Evolutionary conservation across 2,888 invertebrate genomes (phyloP).

Genomic region (Leptarthrus brevirostris): DNA sequence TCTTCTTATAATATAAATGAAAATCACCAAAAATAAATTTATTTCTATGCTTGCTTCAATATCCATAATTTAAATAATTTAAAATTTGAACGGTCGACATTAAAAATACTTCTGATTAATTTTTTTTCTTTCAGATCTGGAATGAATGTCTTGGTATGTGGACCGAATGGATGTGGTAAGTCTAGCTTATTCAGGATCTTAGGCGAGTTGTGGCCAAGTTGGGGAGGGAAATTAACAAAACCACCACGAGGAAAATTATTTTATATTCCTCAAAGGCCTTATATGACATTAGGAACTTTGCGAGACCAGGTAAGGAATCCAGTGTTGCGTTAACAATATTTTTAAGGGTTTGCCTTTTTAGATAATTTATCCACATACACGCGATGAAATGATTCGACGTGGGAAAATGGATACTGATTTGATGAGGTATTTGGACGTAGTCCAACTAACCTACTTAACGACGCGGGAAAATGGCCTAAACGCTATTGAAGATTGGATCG

Average conservation of each 20-base stretch:
- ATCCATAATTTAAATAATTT: no score
- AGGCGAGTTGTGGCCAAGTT: slow-evolving; percentile 97
- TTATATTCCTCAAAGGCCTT: slow-evolving; percentile 93
- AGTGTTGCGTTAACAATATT: not conserved
- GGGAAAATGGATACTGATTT: slow-evolving; percentile 85
- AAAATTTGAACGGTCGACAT: no score
- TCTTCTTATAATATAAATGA: no score
- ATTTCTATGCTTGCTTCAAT: no score
- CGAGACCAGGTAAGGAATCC: slow-evolving; percentile 80
- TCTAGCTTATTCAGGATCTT: slow-evolving; percentile 95
- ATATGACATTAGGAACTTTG: slow-evolving; percentile 96
- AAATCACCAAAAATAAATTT: no score
- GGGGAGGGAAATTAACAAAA: slow-evolving; percentile 93
- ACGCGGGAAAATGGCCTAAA: slow-evolving; percentile 90
- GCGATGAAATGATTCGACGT: slow-evolving; percentile 82
- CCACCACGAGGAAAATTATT: slow-evolving; percentile 96
- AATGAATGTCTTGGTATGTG: slow-evolving; percentile 97
- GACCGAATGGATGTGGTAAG: slow-evolving; percentile 98
- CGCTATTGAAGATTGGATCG: slow-evolving; percentile 98
- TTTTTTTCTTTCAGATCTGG: slow-evolving; percentile 74
- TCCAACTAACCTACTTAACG: slow-evolving; percentile 86
- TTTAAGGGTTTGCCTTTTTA: slow-evolving; percentile 49
- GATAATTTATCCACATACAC: slow-evolving; percentile 94
- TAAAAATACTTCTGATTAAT: no score
- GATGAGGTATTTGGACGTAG: slow-evolving; percentile 79